phyloP scores from a whole-genome alignment of 2,797 vertebrate species.

The Sebastes vulpes region DNA sequence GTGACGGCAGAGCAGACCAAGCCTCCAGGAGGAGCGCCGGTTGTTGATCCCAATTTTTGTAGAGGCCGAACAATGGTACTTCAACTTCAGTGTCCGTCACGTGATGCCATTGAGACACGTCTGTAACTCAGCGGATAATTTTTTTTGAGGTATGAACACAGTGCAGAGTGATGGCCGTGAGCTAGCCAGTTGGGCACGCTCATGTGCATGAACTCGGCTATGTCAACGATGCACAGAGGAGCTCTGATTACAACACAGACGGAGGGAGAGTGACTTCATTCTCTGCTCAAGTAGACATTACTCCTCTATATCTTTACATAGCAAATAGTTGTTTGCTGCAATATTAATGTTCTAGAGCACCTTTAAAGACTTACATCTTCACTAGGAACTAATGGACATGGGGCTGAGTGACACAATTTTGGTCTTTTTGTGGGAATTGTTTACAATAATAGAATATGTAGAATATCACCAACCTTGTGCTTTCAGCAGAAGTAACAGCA shows the following conservation, averaged over 20 bases:
- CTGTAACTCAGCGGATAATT: fast-evolving
- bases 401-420: background rate
- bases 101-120: too few species aligned
- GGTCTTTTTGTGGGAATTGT: background rate
- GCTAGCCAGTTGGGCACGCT: background rate
- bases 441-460: too few species aligned
- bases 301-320: background rate
- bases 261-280: background rate
- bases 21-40: too few species aligned
- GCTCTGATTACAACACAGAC: background rate
- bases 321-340: background rate
- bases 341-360: background rate
- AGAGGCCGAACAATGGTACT: too few species aligned
- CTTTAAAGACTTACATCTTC: background rate
- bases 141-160: background rate
- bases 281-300: background rate
- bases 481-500: too few species aligned
- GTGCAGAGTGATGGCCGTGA: background rate
- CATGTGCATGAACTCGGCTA: background rate
- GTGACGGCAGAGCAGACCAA: background rate
- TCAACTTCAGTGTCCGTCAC: too few species aligned
- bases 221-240: background rate
- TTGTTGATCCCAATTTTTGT: too few species aligned
- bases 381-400: background rate
- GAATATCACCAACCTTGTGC: too few species aligned